Evolutionary conservation across 2,113 vertebrate genomes (phyloP).

Genomic region (Lampris incognitus): DNA sequence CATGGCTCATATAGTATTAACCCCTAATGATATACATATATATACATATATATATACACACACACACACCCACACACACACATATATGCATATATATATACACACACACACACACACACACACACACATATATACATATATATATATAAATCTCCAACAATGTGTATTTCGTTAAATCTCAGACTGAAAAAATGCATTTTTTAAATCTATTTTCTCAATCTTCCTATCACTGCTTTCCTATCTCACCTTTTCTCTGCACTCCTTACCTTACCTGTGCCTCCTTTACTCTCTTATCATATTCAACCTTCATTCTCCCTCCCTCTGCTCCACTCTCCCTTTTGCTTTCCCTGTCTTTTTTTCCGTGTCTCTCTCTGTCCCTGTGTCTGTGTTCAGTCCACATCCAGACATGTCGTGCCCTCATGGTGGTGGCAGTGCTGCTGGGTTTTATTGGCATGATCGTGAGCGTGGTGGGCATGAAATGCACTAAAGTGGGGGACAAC

Average conservation of each 20-base stretch:
- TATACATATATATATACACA: no score
- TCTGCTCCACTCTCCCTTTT: background rate
- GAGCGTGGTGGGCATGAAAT: slow-evolving; percentile 97
- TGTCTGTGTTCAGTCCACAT: slow-evolving; percentile 87
- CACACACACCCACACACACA: no score
- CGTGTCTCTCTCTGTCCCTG: background rate
- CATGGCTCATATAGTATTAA: slow-evolving; percentile 13
- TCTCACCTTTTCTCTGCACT: background rate
- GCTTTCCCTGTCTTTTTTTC: slow-evolving; percentile 8
- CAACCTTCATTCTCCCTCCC: background rate
- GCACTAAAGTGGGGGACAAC: slow-evolving; percentile 95
- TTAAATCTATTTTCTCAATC: background rate
- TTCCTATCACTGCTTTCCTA: slow-evolving; percentile 15
- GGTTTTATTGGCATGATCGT: slow-evolving; percentile 93
- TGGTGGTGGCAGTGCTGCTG: slow-evolving; percentile 94
- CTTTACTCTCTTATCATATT: background rate
- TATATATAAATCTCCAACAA: slow-evolving; percentile 24
- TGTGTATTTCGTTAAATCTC: slow-evolving; percentile 24
- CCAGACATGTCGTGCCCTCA: slow-evolving; percentile 94
- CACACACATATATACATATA: no score
- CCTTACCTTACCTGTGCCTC: background rate
- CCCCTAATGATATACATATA: slow-evolving; percentile 21
- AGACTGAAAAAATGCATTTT: slow-evolving; percentile 7
- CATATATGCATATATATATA: background rate
- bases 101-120: no score